Base-by-base conservation (phyloP, 2,113 vertebrate species). In the Aix galericulata region DNA sequence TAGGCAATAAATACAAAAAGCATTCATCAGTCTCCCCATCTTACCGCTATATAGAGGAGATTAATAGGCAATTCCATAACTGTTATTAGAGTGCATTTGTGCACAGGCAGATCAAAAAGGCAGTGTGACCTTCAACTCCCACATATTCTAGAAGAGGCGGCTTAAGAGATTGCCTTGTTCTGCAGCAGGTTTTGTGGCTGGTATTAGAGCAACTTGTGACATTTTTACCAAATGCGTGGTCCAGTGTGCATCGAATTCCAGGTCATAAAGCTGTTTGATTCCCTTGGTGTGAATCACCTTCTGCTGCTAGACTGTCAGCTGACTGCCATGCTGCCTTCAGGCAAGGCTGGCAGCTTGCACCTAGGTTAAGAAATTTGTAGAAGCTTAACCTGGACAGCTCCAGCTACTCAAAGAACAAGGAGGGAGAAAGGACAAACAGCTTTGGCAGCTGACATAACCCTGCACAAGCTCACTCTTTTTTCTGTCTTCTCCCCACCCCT, bases 151-250 rank as follows among this genome's bases (percentile, higher is more conserved):
- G 9, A 68, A 72, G 40, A 72, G 56, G 84, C 4, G 44, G 58
- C n/a, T 66, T 44, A 38, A 80, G 15, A 91, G 26, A 81, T 0
- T 64, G 48, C 17, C 42, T 89, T 52, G 10, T 16, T 79, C 60
- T 64, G 26, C 63, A 87, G 52, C 4, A 0, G 0, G 42, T 76
- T 87, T 77, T 21, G 25, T 1, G 0, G 48, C 21, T 34, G 31
- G n/a, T 52, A 58, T 22, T 34, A 75, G 22, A 96, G 38, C 11
- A 22, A 69, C 23, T 77, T 58, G 16, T 59, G 55, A 71, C 53
- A 82, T 23, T 69, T 62, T 16, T 50, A 63, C 75, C 56, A 88
- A 73, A 53, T 48, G 23, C 71, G 8, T 40, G 8, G 2, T 13
- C 86, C 26, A 40, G 17, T 9, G 5, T 34, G 12, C 10, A 36